Evolutionary conservation across 2,888 invertebrate species (phyloP), one percentile per base, ranked within the genome.

Genomic region (Rugalucina vietnamica): DNA sequence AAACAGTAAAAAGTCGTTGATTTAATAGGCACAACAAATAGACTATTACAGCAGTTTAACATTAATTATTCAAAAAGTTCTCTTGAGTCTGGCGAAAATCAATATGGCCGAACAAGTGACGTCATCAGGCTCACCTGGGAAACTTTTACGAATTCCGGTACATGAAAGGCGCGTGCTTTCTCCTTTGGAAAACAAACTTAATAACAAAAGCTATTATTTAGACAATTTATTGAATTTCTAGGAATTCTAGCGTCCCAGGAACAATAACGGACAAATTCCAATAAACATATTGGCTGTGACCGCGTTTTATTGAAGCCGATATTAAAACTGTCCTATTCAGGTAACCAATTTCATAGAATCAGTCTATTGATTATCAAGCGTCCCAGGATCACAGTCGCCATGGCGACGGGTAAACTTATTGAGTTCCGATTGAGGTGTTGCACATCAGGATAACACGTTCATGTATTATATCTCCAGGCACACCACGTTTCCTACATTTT

Each of bases 281-380:
- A 60, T 54, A 54, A 54, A 54, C 14, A 27, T 60, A 18, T 60
- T 60, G 60, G 29, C 60, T 60, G 29, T 60, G 5, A 8, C 60
- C 29, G 8, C 1, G 29, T 27, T 60, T 24, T 60, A 24, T 60
- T 27, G 5, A 29, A 1, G 29, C 5, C 18, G 5, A 60, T 4
- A n/a, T n/a, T n/a, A n/a, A 29, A 60, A 3, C 10, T 34, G 34
- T 34, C 34, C 21, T 10, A 18, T 18, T 34, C 12, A 14, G 24
- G 65, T 65, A 65, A 12, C 21, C 21, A 5, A 34, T 65, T 3
- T 34, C 14, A 65, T 18, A 34, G 65, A 65, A 34, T 18, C 65
- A 65, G 65, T 65, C 65, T 65, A 65, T 65, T 34, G 65, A 65
- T 65, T 65, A 18, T 24, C 18, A 65, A 65, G 4, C 34, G 65